Conservation (phyloP, 2,888 invertebrate species). For the Nymphalis urticae region DNA sequence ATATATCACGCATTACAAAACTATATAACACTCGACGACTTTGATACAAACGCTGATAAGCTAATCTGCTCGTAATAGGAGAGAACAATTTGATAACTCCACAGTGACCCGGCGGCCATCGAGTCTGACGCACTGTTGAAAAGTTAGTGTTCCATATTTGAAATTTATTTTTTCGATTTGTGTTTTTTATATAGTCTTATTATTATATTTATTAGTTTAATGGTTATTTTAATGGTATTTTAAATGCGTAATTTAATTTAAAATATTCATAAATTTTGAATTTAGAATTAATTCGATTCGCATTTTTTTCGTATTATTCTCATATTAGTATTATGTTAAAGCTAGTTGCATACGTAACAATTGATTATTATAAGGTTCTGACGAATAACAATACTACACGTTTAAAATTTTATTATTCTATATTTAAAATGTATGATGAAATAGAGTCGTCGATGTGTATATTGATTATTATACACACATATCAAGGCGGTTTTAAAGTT, state of each 20-base stretch:
- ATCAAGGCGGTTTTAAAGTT: too few relatives aligned
- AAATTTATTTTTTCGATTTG: not conserved
- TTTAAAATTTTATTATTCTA: too few relatives aligned
- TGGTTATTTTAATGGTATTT: not conserved
- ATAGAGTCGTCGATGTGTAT: too few relatives aligned
- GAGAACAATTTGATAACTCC: conserved; percentile 54
- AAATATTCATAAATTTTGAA: not conserved
- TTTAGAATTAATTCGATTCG: not conserved
- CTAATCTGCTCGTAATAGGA: conserved; percentile 62
- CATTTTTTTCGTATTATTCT: not conserved
- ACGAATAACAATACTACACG: too few relatives aligned
- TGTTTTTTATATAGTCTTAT: not conserved
- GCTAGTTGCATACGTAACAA: not conserved
- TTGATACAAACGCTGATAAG: conserved; percentile 70
- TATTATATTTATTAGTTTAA: not conserved
- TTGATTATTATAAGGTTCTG: not conserved
- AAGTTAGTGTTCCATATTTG: conserved; percentile 27
- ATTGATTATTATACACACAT: too few relatives aligned
- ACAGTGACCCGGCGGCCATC: conserved; percentile 57
- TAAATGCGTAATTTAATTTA: too few relatives aligned
- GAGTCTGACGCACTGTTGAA: conserved; percentile 44
- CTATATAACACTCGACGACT: conserved; percentile 54
- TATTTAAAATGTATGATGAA: too few relatives aligned
- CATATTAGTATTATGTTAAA: not conserved
- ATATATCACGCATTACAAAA: conserved; percentile 55